Evolutionary conservation across 2,113 vertebrate species (phyloP), one percentile per base, ranked within the genome.

Genomic region (Axis porcinus): DNA sequence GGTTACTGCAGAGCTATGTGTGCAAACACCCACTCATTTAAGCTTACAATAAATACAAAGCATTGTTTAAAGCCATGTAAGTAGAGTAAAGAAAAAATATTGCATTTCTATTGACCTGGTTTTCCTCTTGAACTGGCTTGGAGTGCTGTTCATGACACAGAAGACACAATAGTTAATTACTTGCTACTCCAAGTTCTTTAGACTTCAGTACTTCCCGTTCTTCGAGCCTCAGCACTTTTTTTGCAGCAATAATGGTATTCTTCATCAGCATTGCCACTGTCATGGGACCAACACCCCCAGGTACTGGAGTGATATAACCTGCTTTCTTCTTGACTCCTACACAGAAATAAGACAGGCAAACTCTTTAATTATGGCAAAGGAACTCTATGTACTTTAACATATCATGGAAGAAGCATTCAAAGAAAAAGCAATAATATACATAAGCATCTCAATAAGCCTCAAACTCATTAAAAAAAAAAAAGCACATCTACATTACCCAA

Each of bases 221-320:
- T 95, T 99, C 99, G 21, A 98, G 99, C 47, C 99, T 98, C 96
- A 99, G 97, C 94, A 99, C 94, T 45, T 99, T 99, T 98, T 99
- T 99, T 6, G 99, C 99, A 5, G 99, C 99, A 4, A 99, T 99
- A 97, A 99, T 99, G 21, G 99, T 99, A 98, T 99, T 99, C 97
- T 99, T 99, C 99, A 99, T 99, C 7, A 99, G 99, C 99, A 99
- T 99, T 4, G 99, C 99, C 57, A 99, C 99, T 0, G 99, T 99
- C 99, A 99, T 99, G 95, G 99, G 99, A 64, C 99, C 99, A 0
- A 99, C 99, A 0, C 99, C 99, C 1, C 99, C 99, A 0, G 99
- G 99, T 1, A 99, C 99, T 0, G 99, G 99, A 0, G 99, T 99
- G 98, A 99, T 99, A 96, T 99, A 99, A 92, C 99, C 99, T 0